phyloP scores from a whole-genome alignment of 1,140 invertebrate species.

The Drosophila jambulina region DNA sequence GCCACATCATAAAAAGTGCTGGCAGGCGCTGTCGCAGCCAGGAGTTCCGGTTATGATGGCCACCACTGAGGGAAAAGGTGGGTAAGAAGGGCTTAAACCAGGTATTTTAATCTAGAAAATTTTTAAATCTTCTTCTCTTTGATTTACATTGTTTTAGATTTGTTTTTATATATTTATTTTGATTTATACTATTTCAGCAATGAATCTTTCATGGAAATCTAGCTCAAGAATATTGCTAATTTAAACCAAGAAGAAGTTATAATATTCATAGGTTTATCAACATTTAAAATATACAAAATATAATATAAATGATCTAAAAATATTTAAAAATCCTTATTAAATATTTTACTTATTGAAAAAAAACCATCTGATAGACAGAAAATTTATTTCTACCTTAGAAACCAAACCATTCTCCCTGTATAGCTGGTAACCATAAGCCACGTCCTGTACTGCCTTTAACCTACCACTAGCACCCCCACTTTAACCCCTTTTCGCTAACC shows the following conservation, averaged over 20 bases:
- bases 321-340: not conserved
- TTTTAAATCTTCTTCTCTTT: not conserved
- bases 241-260: not conserved
- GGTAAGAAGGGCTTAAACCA: not conserved
- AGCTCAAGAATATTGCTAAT: not conserved
- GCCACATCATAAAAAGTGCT: conserved; percentile 69
- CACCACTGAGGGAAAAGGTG: conserved; percentile 39
- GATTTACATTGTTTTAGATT: not conserved
- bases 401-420: not conserved
- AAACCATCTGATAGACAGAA: not conserved
- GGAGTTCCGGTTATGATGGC: conserved; percentile 61
- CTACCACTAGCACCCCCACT: not conserved
- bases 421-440: conserved; percentile 22
- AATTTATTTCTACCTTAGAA: not conserved
- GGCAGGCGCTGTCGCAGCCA: conserved; percentile 54
- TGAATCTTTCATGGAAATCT: not conserved
- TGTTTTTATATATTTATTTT: no score
- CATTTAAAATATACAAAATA: not conserved
- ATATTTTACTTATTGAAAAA: not conserved
- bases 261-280: not conserved
- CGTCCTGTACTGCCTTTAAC: conserved; percentile 13
- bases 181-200: not conserved
- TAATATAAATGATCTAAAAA: not conserved
- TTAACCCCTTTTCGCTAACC: conserved; percentile 22
- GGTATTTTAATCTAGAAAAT: not conserved